Conservation (phyloP, 2,888 invertebrate species). For the Argyresthia albistria region DNA sequence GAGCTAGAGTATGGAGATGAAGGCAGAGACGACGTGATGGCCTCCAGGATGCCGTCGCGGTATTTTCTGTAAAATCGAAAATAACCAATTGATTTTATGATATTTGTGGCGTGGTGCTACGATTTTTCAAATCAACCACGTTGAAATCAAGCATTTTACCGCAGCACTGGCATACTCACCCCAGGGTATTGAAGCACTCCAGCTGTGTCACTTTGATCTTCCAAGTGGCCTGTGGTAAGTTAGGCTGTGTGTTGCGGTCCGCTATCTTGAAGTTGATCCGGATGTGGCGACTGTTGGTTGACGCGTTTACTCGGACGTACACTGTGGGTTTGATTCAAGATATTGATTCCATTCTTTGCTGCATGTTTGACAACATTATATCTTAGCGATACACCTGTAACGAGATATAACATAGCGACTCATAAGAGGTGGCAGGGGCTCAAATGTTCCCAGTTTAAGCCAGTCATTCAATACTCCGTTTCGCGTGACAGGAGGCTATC, state of each 20-base stretch:
- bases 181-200: constrained; percentile 69
- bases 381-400: no score
- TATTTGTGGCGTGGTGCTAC: no score
- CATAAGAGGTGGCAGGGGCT: no score
- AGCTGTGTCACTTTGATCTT: constrained; percentile 75
- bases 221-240: constrained; percentile 67
- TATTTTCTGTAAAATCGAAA: constrained; percentile 38
- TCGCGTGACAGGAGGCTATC: no score
- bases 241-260: constrained; percentile 52
- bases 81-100: no score
- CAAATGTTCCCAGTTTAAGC: no score
- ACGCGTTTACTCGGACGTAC: constrained; percentile 61
- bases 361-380: no score
- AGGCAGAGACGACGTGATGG: constrained; percentile 48
- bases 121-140: no score
- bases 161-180: constrained; percentile 27
- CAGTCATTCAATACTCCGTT: no score
- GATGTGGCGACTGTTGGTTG: constrained; percentile 51
- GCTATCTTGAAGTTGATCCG: constrained; percentile 63
- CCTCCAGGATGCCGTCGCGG: constrained; percentile 53
- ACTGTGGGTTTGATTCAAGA: constrained; percentile 28
- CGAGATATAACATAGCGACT: no score
- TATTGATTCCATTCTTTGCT: no score
- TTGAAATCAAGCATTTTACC: no score
- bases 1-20: constrained; percentile 39